Base-by-base conservation (phyloP, 2,113 vertebrate species). In the Mandrillus leucophaeus region DNA sequence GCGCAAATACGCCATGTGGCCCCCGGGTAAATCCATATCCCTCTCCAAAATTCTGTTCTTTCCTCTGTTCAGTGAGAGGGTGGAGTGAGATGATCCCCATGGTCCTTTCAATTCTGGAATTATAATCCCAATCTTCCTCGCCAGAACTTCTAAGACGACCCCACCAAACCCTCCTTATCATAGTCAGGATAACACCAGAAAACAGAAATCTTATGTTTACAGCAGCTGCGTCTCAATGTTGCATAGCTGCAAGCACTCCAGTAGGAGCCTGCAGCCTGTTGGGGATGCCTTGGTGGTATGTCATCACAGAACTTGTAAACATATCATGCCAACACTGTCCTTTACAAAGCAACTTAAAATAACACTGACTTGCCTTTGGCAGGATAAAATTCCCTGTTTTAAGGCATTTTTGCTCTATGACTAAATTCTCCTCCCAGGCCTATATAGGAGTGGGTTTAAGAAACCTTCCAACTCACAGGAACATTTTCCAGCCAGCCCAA, bases 311-410 rank as follows among this genome's bases (percentile, higher is more conserved):
- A 93, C 8, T 25, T 95, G 40, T 81, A 91, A 96, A 88, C 35
- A 59, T 23, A 48, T 17, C 43, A n/a, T 43, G 38, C 55, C 25
- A 68, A 38, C 3, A 5, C 73, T 91, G 35, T 79, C 48, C 57
- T 90, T 93, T 93, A 64, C 78, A 17, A 83, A 78, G 20, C 61
- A 72, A 88, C 45, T 96, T 93, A 38, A 93, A 85, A 73, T 84
- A 85, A 48, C n/a, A 64, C 27, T 57, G 16, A 78, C 76, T 95
- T 95, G 17, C 27, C 12, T 95, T 45, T 79, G 17, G 12, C 66
- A 78, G 57, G 12, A 64, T 59, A 61, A 59, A 16, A 70, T 43
- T 22, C 23, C 45, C 52, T 92, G 27, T 89, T 95, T 79, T 80
- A 55, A 82, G 17, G 9, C 1, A 48, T 48, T 95, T 85, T 91